phyloP scores from a whole-genome alignment of 2,113 vertebrate species.

The Propithecus coquereli region DNA sequence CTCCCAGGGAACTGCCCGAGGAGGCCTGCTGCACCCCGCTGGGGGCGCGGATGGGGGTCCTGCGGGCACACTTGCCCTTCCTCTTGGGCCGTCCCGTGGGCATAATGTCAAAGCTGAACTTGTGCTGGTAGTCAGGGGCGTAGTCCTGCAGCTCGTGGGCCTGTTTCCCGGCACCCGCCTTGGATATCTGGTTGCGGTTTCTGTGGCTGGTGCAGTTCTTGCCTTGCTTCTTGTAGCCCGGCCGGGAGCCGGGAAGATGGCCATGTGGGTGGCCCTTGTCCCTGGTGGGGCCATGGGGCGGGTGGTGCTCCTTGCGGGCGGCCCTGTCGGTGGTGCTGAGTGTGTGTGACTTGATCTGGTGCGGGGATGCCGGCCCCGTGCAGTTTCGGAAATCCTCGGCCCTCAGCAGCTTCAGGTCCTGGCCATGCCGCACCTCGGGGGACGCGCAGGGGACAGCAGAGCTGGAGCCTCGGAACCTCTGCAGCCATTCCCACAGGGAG shows the following conservation, averaged over 20 bases:
- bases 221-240: slow-evolving; percentile 79
- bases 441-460: slow-evolving; percentile 87
- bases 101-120: slow-evolving; percentile 81
- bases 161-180: slow-evolving; percentile 78
- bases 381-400: slow-evolving; percentile 93
- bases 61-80: slow-evolving; percentile 87
- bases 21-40: slow-evolving; percentile 93
- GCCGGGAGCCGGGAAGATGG: slow-evolving; percentile 81
- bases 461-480: slow-evolving; percentile 93
- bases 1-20: slow-evolving; percentile 73
- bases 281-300: slow-evolving; percentile 77
- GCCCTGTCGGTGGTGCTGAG: slow-evolving; percentile 88
- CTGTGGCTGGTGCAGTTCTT: slow-evolving; percentile 91
- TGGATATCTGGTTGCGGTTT: slow-evolving; percentile 85
- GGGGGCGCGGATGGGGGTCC: slow-evolving; percentile 87
- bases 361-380: slow-evolving; percentile 93
- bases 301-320: slow-evolving; percentile 87
- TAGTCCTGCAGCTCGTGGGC: slow-evolving; percentile 89
- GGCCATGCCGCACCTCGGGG: slow-evolving; percentile 84
- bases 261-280: slow-evolving; percentile 81
- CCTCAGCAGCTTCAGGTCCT: slow-evolving; percentile 90
- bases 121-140: slow-evolving; percentile 84
- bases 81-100: slow-evolving; percentile 79
- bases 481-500: slow-evolving; percentile 97
- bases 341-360: slow-evolving; percentile 93